Percentiles rank a stretch among this genome's conserved stretches.
Evolutionary conservation across 1,140 invertebrate genomes (phyloP).

Genomic region (Tigriopus japonicus): DNA sequence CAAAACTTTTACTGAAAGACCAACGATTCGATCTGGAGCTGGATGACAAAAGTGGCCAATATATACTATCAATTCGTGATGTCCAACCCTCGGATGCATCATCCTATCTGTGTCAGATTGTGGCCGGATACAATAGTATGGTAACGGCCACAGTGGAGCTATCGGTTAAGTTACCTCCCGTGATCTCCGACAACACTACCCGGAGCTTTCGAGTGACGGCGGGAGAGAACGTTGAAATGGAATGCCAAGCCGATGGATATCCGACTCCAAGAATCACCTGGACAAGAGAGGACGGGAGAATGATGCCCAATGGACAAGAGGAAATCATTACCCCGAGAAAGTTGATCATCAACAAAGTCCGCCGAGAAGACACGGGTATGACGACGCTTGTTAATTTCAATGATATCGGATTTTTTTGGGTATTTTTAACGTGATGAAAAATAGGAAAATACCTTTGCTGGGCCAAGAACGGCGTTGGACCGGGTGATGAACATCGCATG

Average conservation of each 20-base stretch:
- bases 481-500: background rate
- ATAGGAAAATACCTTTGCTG: slow-evolving; percentile 5
- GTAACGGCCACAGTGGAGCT: background rate
- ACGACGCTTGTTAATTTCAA: too few relatives aligned
- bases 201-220: background rate
- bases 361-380: background rate
- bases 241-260: background rate
- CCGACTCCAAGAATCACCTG: slow-evolving; percentile 6
- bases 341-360: background rate
- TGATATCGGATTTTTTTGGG: background rate
- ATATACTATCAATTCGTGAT: slow-evolving; percentile 1
- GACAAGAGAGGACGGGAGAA: background rate
- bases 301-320: background rate
- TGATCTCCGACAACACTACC: background rate
- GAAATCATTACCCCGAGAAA: background rate
- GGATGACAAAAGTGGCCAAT: background rate
- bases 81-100: background rate
- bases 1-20: background rate
- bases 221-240: background rate
- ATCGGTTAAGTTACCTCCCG: background rate
- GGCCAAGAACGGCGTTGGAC: slow-evolving; percentile 4
- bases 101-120: slow-evolving; percentile 1
- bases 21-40: background rate
- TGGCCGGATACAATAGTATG: background rate
- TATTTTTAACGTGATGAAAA: background rate